Percentiles rank a stretch among this genome's conserved stretches.
phyloP scores from a whole-genome alignment of 2,888 invertebrate genomes.

The Cataglyphis altisquamis region DNA sequence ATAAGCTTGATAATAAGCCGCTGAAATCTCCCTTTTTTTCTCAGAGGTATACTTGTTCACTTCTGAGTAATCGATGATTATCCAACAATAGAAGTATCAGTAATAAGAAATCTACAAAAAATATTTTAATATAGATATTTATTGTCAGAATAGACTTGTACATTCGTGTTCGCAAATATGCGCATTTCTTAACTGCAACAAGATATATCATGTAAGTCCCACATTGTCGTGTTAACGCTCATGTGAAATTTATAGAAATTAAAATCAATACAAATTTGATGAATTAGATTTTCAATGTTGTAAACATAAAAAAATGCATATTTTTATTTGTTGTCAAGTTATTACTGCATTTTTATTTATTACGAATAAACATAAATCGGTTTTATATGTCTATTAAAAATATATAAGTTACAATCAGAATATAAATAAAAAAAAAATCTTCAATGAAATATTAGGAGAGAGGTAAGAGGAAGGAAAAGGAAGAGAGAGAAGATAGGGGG shows the following conservation, averaged over 20 bases:
- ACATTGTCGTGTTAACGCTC: background rate
- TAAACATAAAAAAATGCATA: too few relatives aligned
- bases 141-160: background rate
- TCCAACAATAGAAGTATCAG: background rate
- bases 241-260: background rate
- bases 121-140: conserved; percentile 24
- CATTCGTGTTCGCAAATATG: background rate
- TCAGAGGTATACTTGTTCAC: background rate
- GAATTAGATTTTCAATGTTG: too few relatives aligned
- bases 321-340: too few relatives aligned
- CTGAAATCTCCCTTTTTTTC: background rate
- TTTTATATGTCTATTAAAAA: too few relatives aligned
- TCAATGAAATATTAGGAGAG: too few relatives aligned
- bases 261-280: background rate
- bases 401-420: too few relatives aligned
- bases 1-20: too few relatives aligned
- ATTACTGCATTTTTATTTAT: too few relatives aligned
- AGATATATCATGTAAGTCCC: background rate
- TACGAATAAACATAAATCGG: too few relatives aligned
- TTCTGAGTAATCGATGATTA: background rate
- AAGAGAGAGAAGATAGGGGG: too few relatives aligned
- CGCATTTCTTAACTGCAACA: background rate
- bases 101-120: background rate
- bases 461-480: too few relatives aligned
- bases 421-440: too few relatives aligned